Conservation (phyloP, 2,797 vertebrate species). For the Phoeniculus purpureus region DNA sequence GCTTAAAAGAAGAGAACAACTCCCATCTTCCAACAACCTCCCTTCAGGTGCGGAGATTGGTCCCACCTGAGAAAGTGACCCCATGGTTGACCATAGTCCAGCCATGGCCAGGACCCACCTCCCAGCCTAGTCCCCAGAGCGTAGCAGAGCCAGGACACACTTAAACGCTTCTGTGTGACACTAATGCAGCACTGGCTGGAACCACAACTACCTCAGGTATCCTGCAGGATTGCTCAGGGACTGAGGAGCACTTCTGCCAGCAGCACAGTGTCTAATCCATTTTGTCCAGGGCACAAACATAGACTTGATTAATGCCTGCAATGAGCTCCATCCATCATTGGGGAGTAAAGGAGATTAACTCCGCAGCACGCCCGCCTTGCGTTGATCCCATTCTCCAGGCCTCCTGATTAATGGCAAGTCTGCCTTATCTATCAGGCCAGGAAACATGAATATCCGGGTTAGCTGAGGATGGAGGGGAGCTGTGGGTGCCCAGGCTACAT, state of each 20-base stretch:
- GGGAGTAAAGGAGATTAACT: slow-evolving; percentile 66
- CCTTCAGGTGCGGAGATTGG: not conserved
- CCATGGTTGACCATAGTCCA: not conserved
- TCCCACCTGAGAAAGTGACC: not conserved
- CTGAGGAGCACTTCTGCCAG: not conserved
- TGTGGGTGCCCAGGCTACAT: not conserved
- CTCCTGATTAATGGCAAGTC: slow-evolving; percentile 24
- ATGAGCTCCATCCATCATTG: slow-evolving; percentile 53
- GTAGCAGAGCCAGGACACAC: not conserved
- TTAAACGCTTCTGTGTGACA: rapidly evolving
- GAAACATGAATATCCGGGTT: not conserved
- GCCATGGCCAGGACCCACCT: rapidly evolving
- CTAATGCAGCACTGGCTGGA: not conserved
- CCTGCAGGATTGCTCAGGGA: not conserved
- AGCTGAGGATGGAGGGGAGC: not conserved
- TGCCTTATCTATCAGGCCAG: slow-evolving; percentile 33
- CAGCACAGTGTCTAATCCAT: slow-evolving; percentile 11
- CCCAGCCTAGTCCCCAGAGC: too few relatives aligned
- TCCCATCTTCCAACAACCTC: too few relatives aligned
- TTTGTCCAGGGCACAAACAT: not conserved
- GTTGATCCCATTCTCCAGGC: slow-evolving; percentile 46
- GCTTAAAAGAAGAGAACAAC: too few relatives aligned
- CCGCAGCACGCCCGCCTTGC: not conserved
- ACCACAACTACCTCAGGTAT: rapidly evolving
- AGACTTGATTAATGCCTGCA: slow-evolving; percentile 65